Conservation (phyloP, 2,888 invertebrate genomes). For the Unio delphinus region DNA sequence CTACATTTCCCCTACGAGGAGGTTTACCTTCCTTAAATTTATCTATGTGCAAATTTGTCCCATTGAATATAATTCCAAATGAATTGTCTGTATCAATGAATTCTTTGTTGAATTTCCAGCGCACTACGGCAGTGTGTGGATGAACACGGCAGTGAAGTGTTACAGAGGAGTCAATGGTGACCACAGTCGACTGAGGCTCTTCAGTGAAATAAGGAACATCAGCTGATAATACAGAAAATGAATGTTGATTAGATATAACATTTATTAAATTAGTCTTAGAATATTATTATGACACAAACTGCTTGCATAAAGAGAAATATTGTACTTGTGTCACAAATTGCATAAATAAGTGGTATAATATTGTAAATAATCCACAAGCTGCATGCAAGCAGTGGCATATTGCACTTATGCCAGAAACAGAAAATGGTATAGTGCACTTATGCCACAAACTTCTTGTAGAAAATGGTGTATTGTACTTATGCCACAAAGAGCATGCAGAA, state of each 20-base stretch:
- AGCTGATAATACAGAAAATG: slow-evolving; percentile 30
- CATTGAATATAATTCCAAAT: slow-evolving; percentile 34
- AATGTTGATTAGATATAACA: background rate
- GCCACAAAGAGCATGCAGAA: too few relatives aligned
- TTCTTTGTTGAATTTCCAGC: slow-evolving; percentile 43
- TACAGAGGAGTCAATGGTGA: slow-evolving; percentile 36
- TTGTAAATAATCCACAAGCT: too few relatives aligned
- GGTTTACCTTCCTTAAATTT: slow-evolving; percentile 23
- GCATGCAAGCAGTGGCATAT: too few relatives aligned
- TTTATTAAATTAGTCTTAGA: too few relatives aligned
- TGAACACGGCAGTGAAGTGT: slow-evolving; percentile 38
- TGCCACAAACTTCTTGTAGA: too few relatives aligned
- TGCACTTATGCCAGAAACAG: too few relatives aligned
- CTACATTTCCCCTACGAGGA: slow-evolving; percentile 26
- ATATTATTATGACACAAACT: too few relatives aligned
- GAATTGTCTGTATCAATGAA: slow-evolving; percentile 32
- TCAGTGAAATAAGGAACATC: slow-evolving; percentile 38
- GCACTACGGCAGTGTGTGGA: slow-evolving; percentile 35
- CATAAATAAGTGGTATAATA: too few relatives aligned
- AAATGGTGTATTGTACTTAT: too few relatives aligned
- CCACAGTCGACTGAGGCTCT: slow-evolving; percentile 41
- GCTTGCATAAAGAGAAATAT: too few relatives aligned
- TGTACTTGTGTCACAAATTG: too few relatives aligned
- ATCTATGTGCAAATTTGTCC: slow-evolving; percentile 34
- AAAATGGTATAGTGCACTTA: too few relatives aligned